phyloP scores from a whole-genome alignment of 2,113 vertebrate species.

The Cinclus mexicanus region DNA sequence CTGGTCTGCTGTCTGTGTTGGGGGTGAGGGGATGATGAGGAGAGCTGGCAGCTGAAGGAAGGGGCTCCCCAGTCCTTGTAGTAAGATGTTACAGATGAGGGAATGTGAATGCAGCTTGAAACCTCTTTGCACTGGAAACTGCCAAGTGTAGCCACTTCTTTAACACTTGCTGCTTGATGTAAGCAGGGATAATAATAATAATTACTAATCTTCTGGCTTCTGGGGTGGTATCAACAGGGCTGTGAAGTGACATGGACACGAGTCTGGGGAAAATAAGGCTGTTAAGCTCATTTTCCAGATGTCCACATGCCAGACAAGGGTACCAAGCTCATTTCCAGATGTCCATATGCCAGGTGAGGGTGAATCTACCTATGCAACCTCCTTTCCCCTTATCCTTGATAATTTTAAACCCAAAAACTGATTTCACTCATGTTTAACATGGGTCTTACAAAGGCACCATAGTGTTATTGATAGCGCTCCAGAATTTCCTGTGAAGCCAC shows the following conservation, averaged over 20 bases:
- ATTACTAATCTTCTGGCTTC: not conserved
- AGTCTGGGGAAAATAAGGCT: not conserved
- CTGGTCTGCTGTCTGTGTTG: not conserved
- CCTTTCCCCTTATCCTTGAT: not conserved
- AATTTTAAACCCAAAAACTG: not conserved
- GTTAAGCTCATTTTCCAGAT: not conserved
- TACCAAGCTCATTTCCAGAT: not conserved
- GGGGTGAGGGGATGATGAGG: not conserved
- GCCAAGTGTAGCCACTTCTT: not conserved
- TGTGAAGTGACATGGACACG: not conserved
- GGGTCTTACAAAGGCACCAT: not conserved
- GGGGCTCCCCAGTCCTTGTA: not conserved
- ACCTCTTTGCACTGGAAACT: not conserved
- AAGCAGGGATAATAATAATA: not conserved
- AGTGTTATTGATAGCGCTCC: not conserved
- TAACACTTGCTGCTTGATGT: not conserved
- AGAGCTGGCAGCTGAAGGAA: not conserved
- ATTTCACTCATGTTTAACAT: not conserved
- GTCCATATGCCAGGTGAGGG: not conserved
- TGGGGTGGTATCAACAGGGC: not conserved
- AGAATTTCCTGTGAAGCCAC: not conserved
- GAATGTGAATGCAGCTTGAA: rapidly evolving
- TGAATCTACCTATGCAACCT: not conserved
- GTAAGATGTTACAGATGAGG: not conserved
- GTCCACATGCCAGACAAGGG: not conserved